These are phyloP conservation scores for Neogobius melanostomus DNA, from an alignment of 2,113 vertebrate genomes.

Conservation along the genomic window DNA sequence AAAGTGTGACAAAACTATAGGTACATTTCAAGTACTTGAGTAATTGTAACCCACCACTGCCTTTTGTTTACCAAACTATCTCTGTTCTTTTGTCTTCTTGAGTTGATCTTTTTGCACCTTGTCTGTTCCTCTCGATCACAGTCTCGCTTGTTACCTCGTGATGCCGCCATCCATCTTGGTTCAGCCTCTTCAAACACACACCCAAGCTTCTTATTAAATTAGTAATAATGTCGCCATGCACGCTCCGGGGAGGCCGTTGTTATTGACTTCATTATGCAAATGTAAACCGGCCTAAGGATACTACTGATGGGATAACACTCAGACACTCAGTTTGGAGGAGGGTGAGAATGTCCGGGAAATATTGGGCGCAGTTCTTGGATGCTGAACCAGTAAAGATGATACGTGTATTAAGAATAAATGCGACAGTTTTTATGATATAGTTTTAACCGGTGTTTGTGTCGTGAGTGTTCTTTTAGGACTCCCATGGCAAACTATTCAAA, in stretches of 20 bases:
- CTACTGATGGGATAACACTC: slow-evolving; percentile 55
- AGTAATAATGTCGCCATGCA: slow-evolving; percentile 69
- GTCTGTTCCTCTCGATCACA: background rate
- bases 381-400: slow-evolving; percentile 52
- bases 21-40: too few species aligned
- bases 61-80: background rate
- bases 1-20: too few species aligned
- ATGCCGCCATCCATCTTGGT: slow-evolving; percentile 13
- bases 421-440: background rate
- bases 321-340: slow-evolving; percentile 28
- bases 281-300: slow-evolving; percentile 66
- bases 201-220: slow-evolving; percentile 64
- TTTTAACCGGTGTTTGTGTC: background rate
- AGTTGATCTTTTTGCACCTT: background rate
- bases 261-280: slow-evolving; percentile 76
- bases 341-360: slow-evolving; percentile 31
- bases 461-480: background rate
- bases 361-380: slow-evolving; percentile 60
- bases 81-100: background rate
- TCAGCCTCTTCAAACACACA: background rate
- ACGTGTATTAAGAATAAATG: slow-evolving; percentile 53
- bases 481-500: background rate
- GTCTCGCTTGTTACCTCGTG: background rate
- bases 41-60: too few species aligned
- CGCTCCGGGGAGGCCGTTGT: slow-evolving; percentile 63